These are phyloP conservation scores for Muricea muricata DNA, from an alignment of 92 coral and sea anemone species.

Conservation along the genomic window DNA sequence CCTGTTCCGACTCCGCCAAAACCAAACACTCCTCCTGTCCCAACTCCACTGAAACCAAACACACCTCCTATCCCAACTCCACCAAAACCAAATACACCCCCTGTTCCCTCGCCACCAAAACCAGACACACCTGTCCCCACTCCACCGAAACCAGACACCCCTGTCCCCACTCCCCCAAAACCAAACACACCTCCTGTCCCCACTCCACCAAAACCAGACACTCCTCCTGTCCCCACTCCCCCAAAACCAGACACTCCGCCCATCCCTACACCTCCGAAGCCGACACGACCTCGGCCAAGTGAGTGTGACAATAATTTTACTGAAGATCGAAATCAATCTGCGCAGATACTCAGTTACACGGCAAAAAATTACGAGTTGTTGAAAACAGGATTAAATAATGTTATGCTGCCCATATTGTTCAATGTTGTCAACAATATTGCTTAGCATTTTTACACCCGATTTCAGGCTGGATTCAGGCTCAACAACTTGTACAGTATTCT, in stretches of 20 bases:
- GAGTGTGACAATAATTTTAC: no score
- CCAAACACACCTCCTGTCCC: constrained; percentile 56
- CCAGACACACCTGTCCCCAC: background rate
- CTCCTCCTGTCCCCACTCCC: constrained; percentile 60
- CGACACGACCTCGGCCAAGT: background rate
- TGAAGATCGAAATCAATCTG: no score
- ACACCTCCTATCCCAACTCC: constrained; percentile 10
- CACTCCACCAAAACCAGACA: constrained; percentile 51
- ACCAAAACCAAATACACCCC: constrained; percentile 7
- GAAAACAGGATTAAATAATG: no score
- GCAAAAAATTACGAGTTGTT: no score
- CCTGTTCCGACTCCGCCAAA: background rate
- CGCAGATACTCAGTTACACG: no score
- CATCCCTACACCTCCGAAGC: constrained; percentile 34
- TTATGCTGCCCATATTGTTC: no score
- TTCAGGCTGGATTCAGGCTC: no score
- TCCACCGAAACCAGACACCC: background rate
- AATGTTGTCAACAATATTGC: no score
- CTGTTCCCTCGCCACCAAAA: background rate
- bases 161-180: constrained; percentile 70
- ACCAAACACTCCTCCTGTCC: background rate
- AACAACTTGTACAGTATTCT: no score
- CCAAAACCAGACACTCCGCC: constrained; percentile 58
- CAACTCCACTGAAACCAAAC: background rate
- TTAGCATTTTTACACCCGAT: no score